Evolutionary conservation across 1,140 invertebrate genomes (phyloP), one percentile per base, ranked within the genome.

Genomic region (Nebria ingens): DNA sequence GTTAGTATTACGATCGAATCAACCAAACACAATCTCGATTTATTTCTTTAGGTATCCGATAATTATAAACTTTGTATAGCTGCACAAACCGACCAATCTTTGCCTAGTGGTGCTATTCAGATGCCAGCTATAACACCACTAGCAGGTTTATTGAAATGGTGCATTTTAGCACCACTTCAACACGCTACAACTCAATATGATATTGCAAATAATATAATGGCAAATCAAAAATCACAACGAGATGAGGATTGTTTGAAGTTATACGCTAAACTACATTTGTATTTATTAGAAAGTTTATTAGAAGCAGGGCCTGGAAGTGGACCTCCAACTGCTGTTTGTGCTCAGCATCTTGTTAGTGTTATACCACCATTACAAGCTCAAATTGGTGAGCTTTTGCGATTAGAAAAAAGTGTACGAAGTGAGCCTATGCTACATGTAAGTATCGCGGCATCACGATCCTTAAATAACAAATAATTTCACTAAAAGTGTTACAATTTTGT

Each of bases 81-180:
- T 9, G 82, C 86, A 1, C 76, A 89, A 58, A 72, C 78, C 58
- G 82, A 81, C 53, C 82, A 84, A 59, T 76, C 82, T 15, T 65
- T 90, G 21, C 87, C 87, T 0, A 79, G 75, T 34, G 87, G 86
- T 15, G 83, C 84, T 2, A 89, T 90, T 56, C 82, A 86, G 0
- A 90, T 90, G 87, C 82, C 86, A 13, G 83, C 85, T 1, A 81
- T 87, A 1, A 86, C 86, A n/a, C 87, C 88, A 0, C 77, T 89
- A 42, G 82, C 85, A 13, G 88, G 87, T 1, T 73, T 91, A 2
- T 78, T 89, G 53, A 78, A 79, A 42, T 87, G 84, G 84, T 82
- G 80, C 66, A 73, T 84, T 2, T 66, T 85, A 51, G 78, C 83
- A 12, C 82, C 84, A 1, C 62, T 86, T 2, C 76, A 74, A 64